A percentile compares a stretch with the other conserved stretches of the same genome.
Conservation (phyloP, 2,113 vertebrate species). For the Gymnarchus niloticus region DNA sequence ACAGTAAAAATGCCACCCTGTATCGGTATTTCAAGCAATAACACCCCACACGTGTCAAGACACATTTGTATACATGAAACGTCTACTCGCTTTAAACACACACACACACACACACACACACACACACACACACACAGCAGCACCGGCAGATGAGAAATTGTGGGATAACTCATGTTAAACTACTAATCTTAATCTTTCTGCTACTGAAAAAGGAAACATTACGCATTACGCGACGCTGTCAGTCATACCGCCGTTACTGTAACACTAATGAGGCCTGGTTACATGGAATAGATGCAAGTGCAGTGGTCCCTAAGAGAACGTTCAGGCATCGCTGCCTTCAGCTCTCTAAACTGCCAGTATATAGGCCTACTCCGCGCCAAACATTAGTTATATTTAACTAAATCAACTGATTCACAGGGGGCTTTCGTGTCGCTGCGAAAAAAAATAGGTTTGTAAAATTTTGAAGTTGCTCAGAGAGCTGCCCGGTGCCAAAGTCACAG, state of each 20-base stretch:
- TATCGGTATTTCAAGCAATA: not conserved
- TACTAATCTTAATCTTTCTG: slow-evolving; percentile 1
- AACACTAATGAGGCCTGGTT: not conserved
- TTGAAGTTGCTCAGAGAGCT: not conserved
- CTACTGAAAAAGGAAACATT: not conserved
- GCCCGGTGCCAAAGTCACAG: not conserved
- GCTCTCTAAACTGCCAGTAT: not conserved
- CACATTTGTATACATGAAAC: not conserved
- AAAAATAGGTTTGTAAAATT: not conserved
- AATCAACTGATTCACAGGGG: not conserved
- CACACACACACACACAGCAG: not conserved
- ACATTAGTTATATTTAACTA: not conserved
- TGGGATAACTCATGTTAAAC: not conserved
- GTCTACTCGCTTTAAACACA: not conserved
- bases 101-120: not conserved
- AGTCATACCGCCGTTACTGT: not conserved
- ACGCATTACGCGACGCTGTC: not conserved
- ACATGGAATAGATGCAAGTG: not conserved
- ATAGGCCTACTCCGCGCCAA: not conserved
- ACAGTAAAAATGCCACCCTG: not conserved
- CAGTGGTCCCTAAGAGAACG: not conserved
- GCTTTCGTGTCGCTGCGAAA: not conserved
- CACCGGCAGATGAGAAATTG: too few species aligned
- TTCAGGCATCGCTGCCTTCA: not conserved
- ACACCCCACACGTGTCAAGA: not conserved